These are phyloP conservation scores for Hippocampus mohnikei DNA, from an alignment of 2,113 vertebrate species.

Conservation along the genomic window DNA sequence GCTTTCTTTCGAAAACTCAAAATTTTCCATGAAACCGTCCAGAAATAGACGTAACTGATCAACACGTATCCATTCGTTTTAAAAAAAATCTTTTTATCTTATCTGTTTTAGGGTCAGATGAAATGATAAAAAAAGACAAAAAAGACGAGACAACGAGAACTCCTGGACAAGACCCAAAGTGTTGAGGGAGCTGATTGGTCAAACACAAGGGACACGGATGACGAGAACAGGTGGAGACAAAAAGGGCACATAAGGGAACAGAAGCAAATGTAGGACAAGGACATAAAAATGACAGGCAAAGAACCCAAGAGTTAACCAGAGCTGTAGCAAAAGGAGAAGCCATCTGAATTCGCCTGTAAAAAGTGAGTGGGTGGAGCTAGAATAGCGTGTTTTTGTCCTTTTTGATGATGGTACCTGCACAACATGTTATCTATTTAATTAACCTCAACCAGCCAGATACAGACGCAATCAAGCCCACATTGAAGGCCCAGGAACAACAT, in stretches of 20 bases:
- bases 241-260: too few relatives aligned
- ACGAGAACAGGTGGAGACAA: too few relatives aligned
- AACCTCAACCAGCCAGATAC: not conserved
- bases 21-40: too few relatives aligned
- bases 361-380: not conserved
- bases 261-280: too few relatives aligned
- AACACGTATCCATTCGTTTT: not conserved
- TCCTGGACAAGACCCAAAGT: too few relatives aligned
- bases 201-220: too few relatives aligned
- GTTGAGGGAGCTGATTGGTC: too few relatives aligned
- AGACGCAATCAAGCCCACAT: not conserved
- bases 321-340: not conserved
- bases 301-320: not conserved
- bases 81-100: too few relatives aligned
- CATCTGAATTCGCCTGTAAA: not conserved
- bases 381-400: not conserved
- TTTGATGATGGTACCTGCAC: slow-evolving; percentile 2
- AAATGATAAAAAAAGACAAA: too few relatives aligned
- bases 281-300: not conserved
- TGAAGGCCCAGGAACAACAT: not conserved
- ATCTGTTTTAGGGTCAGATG: not conserved
- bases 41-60: not conserved
- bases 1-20: not conserved
- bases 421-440: slow-evolving; percentile 1
- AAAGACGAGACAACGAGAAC: too few relatives aligned